Base-by-base conservation (phyloP, 1,140 invertebrate species). In the Drosophila funebris region DNA sequence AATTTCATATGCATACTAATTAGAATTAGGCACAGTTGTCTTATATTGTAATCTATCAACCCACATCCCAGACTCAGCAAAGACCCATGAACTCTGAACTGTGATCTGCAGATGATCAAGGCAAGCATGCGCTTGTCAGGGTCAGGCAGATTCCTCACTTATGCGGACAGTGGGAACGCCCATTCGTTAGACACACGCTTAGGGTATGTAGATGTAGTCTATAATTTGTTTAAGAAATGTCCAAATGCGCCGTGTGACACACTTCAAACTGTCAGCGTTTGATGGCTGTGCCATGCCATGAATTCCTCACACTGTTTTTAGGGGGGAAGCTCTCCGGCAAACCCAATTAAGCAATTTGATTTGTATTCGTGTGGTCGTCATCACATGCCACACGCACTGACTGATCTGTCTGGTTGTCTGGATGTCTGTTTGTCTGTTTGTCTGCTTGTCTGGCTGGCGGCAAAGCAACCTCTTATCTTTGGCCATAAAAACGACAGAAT, bases 261-360 rank as follows among this genome's bases (percentile, higher is more conserved):
- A 67, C 61, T 73, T 72, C 61, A 68, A 76, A 57, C 69, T 76
- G 73, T 73, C 70, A 68, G 57, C 66, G 33, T 70, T 43, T 62
- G 48, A 61, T 48, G 56, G n/a, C 14, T 33, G 36, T n/a, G 46
- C 37, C 66, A 69, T 20, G 66, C 67, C 58, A 70, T 39, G 44
- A 52, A 43, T 63, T 41, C 60, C 58, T 29, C 44, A 60, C 48
- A 8, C 18, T 54, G 31, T 37, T 52, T 6, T 44, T 13, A n/a
- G 8, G 13, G 16, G 43, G 18, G 43, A 7, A 48, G 24, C 43
- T 64, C 9, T 16, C 43, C 48, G 46, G 14, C 43, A 46, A 61
- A 56, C 63, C 73, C 74, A 76, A 76, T 76, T 76, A 76, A 73
- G 70, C 74, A 76, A 76, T 76, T 76, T 76, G 74, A 69, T 73